These are phyloP conservation scores for Vespertilio murinus DNA, from an alignment of 2,797 vertebrate species.

Conservation along the genomic window DNA sequence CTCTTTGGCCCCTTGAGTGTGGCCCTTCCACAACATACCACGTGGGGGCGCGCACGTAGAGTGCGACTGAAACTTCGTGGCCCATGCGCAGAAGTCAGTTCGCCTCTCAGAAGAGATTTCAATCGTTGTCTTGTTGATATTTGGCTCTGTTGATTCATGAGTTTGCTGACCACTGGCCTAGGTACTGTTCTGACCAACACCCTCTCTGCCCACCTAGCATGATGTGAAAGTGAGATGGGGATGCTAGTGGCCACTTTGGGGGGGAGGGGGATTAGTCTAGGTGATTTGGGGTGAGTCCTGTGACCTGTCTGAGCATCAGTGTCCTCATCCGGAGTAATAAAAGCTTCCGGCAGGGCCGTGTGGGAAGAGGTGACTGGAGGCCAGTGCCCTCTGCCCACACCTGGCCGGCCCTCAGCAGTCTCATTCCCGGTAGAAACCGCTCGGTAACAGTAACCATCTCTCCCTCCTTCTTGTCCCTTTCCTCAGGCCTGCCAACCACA, in stretches of 20 bases:
- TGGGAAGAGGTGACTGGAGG: background rate
- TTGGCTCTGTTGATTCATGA: too few relatives aligned
- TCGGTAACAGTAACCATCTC: background rate
- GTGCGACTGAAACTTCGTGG: too few relatives aligned
- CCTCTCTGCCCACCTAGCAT: background rate
- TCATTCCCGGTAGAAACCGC: fast-evolving
- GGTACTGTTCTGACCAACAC: fast-evolving
- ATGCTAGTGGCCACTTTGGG: background rate
- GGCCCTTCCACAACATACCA: too few relatives aligned
- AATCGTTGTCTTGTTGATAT: too few relatives aligned
- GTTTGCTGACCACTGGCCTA: background rate
- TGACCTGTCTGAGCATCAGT: background rate
- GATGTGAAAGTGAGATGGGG: background rate
- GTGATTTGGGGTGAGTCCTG: background rate
- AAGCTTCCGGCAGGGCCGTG: background rate
- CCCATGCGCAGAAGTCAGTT: too few relatives aligned
- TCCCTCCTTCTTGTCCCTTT: constrained; percentile 53
- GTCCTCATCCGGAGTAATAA: background rate
- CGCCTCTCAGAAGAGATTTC: too few relatives aligned
- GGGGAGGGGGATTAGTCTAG: background rate
- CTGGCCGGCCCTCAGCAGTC: fast-evolving
- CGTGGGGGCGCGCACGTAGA: too few relatives aligned
- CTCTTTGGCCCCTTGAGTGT: too few relatives aligned
- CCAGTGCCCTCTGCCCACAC: background rate
- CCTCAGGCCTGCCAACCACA: constrained; percentile 78